Evolutionary conservation across 1,140 invertebrate species (phyloP).

Genomic region (Tachypleus tridentatus): DNA sequence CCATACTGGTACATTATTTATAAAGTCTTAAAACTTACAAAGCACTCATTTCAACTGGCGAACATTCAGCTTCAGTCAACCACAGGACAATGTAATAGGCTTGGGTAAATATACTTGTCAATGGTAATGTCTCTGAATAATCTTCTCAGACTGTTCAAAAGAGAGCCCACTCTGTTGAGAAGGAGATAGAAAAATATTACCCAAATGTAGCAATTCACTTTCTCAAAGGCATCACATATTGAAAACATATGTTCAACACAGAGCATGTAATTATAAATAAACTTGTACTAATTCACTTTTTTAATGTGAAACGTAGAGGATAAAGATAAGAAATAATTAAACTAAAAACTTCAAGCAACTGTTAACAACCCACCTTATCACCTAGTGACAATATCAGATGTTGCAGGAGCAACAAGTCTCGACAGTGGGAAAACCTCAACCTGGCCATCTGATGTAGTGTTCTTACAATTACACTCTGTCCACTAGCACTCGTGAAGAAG

Average conservation of each 20-base stretch:
- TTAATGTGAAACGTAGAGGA: too few species aligned
- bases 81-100: slow-evolving; percentile 66
- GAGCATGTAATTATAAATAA: too few species aligned
- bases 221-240: too few species aligned
- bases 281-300: too few species aligned
- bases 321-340: too few species aligned
- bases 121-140: slow-evolving; percentile 38
- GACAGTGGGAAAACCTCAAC: slow-evolving; percentile 52
- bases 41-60: slow-evolving; percentile 37
- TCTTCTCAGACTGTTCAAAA: slow-evolving; percentile 20
- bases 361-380: slow-evolving; percentile 26
- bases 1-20: too few species aligned
- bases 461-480: slow-evolving; percentile 54
- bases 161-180: slow-evolving; percentile 27
- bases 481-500: slow-evolving; percentile 55
- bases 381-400: slow-evolving; percentile 42
- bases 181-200: too few species aligned
- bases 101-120: slow-evolving; percentile 55
- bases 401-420: slow-evolving; percentile 54
- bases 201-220: too few species aligned
- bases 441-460: slow-evolving; percentile 55
- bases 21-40: slow-evolving; percentile 35
- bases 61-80: slow-evolving; percentile 39
- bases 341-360: background rate
- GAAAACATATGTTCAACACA: too few species aligned